Evolutionary conservation across 2,113 vertebrate species (phyloP), one percentile per base, ranked within the genome.

Genomic region (Callopanchax toddi): DNA sequence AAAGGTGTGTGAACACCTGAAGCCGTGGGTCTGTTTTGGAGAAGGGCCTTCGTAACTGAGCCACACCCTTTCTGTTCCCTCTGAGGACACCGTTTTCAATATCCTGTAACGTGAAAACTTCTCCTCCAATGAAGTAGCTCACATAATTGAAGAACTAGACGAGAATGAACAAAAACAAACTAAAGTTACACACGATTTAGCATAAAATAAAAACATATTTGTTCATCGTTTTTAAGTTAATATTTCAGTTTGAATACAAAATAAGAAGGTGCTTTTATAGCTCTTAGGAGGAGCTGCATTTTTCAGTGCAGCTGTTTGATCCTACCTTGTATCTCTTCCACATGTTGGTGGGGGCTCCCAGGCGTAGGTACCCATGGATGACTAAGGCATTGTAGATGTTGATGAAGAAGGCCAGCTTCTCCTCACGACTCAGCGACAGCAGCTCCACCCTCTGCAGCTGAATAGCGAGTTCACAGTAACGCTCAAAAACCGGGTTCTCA

Each of bases 321-420:
- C 89, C 29, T 87, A 94, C 92, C 83, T 87, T 84, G 82, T 93
- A 94, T 82, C 93, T 87, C 74, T 93, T 92, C 91, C 89, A 93
- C 51, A 90, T 79, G 80, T 90, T 94, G 76, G 89, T 91, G 52
- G 93, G 92, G 17, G 86, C 65, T 26, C 92, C 92, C 6, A 93
- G 50, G 21, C 81, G 85, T 2, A 94, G 79, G 63, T 83, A 86
- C 5, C 92, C 92, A 6, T 94, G 92, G 68, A 94, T 93, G 76
- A 93, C 92, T 72, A 93, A 78, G 40, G 91, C 87, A 3, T 94
- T 94, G 81, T 94, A 93, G 77, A 90, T 84, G 83, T 94, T 94
- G 77, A 94, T 94, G 71, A 94, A 93, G 84, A 94, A 93, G 74
- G 93, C 91, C 65, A 94, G 89, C 74, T 91, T 94, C 76, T 93